Conservation (phyloP, 53 echinoderm and acorn worm genomes). For the Temnopleurus reevesii region DNA sequence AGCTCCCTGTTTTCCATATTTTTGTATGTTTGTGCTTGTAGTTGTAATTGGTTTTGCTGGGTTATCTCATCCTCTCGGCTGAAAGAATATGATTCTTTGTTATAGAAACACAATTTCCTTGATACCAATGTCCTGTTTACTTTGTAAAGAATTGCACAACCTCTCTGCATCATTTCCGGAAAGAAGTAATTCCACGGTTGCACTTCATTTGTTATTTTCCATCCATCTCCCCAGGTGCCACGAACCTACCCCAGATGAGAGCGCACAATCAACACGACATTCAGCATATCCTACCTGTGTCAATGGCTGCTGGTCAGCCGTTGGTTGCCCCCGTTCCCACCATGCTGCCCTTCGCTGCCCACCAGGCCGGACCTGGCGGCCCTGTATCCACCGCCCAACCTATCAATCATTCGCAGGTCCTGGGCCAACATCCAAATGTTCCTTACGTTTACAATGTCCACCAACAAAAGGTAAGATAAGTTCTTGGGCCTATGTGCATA, state of each 20-base stretch:
- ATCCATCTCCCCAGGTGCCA: slow-evolving; percentile 58
- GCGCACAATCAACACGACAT: slow-evolving; percentile 65
- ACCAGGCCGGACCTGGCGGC: slow-evolving; percentile 37
- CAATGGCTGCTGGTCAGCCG: slow-evolving; percentile 82
- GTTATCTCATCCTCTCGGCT: too few relatives aligned
- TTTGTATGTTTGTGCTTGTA: too few relatives aligned
- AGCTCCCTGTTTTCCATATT: too few relatives aligned
- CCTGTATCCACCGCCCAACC: slow-evolving; percentile 49
- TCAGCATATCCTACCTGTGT: slow-evolving; percentile 63
- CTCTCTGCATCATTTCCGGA: too few relatives aligned
- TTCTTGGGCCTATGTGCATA: too few relatives aligned
- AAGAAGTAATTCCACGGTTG: too few relatives aligned
- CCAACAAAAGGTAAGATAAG: slow-evolving; percentile 27
- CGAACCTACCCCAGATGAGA: slow-evolving; percentile 66
- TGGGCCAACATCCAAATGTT: neutral
- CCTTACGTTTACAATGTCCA: slow-evolving; percentile 24
- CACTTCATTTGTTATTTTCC: too few relatives aligned
- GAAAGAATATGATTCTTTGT: too few relatives aligned
- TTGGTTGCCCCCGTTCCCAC: slow-evolving; percentile 67
- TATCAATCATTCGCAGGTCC: neutral
- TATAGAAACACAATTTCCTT: too few relatives aligned
- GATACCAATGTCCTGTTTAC: too few relatives aligned
- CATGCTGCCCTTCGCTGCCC: slow-evolving; percentile 36
- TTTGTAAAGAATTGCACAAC: too few relatives aligned
- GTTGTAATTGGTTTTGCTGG: too few relatives aligned